phyloP scores from a whole-genome alignment of 2,888 invertebrate species.

The Hermodice carunculata region DNA sequence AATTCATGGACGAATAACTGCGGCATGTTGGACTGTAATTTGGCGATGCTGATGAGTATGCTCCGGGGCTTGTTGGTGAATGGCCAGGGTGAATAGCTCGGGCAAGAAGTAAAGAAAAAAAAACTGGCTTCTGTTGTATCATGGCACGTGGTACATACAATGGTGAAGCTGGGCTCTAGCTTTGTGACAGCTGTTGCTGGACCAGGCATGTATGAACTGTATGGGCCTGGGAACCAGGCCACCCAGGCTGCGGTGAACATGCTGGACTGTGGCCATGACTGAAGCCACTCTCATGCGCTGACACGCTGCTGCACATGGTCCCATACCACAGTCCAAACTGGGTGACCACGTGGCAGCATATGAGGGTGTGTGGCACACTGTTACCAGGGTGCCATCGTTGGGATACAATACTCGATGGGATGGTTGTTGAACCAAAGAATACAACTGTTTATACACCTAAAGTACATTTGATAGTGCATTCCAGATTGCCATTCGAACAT shows the following conservation, averaged over 20 bases:
- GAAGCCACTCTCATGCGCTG: slow-evolving; percentile 93
- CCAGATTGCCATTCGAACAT: no score
- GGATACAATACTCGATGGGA: slow-evolving; percentile 48
- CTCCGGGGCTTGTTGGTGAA: slow-evolving; percentile 74
- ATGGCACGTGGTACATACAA: slow-evolving; percentile 74
- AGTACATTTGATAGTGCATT: no score
- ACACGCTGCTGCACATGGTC: slow-evolving; percentile 96
- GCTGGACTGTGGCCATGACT: slow-evolving; percentile 75
- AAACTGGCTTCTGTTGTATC: slow-evolving; percentile 75
- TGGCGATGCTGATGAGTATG: slow-evolving; percentile 76
- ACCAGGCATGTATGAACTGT: slow-evolving; percentile 74
- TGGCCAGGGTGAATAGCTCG: no score
- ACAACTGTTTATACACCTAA: slow-evolving; percentile 57
- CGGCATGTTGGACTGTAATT: slow-evolving; percentile 86
- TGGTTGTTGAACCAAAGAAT: slow-evolving; percentile 65
- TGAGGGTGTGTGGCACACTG: slow-evolving; percentile 72
- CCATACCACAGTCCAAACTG: slow-evolving; percentile 89
- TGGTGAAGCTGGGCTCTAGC: slow-evolving; percentile 73
- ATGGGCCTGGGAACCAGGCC: slow-evolving; percentile 62
- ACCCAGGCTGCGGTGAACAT: slow-evolving; percentile 65
- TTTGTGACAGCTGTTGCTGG: slow-evolving; percentile 76
- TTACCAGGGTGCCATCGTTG: slow-evolving; percentile 81
- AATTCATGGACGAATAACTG: slow-evolving; percentile 75
- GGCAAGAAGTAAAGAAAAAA: no score
- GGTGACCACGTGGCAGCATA: slow-evolving; percentile 73